These are phyloP conservation scores for Hypselothyrea guttata DNA, from an alignment of 2,888 invertebrate species.

Conservation along the genomic window DNA sequence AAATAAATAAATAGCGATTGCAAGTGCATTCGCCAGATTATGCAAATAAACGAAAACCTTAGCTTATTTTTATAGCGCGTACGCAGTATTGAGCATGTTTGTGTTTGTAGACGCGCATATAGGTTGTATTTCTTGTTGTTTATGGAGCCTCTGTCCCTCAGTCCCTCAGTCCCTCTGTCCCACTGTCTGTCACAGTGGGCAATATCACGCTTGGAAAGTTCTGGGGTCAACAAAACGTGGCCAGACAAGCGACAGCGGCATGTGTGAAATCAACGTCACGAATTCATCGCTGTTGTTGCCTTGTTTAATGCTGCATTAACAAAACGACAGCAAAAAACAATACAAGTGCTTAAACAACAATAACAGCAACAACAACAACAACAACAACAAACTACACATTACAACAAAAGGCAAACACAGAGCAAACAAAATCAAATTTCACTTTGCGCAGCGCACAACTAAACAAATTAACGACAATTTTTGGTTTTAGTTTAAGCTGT, in stretches of 20 bases:
- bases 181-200: slow-evolving; percentile 11
- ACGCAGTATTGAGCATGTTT: no score
- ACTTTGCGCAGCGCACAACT: slow-evolving; percentile 50
- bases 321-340: slow-evolving; percentile 42
- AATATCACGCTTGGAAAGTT: slow-evolving; percentile 59
- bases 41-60: slow-evolving; percentile 39
- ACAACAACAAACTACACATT: slow-evolving; percentile 20
- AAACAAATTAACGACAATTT: slow-evolving; percentile 67
- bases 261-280: slow-evolving; percentile 65
- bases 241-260: slow-evolving; percentile 32
- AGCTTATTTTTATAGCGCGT: slow-evolving; percentile 28
- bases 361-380: slow-evolving; percentile 19
- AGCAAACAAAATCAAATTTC: slow-evolving; percentile 54
- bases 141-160: background rate
- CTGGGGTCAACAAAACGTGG: slow-evolving; percentile 62
- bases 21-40: slow-evolving; percentile 34
- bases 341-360: slow-evolving; percentile 22
- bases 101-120: background rate
- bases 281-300: slow-evolving; percentile 21
- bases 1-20: slow-evolving; percentile 19
- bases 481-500: slow-evolving; percentile 39
- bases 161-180: background rate
- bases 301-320: slow-evolving; percentile 60
- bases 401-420: slow-evolving; percentile 12
- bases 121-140: background rate